Conservation (phyloP, 2,113 vertebrate species). For the Agelaius tricolor region DNA sequence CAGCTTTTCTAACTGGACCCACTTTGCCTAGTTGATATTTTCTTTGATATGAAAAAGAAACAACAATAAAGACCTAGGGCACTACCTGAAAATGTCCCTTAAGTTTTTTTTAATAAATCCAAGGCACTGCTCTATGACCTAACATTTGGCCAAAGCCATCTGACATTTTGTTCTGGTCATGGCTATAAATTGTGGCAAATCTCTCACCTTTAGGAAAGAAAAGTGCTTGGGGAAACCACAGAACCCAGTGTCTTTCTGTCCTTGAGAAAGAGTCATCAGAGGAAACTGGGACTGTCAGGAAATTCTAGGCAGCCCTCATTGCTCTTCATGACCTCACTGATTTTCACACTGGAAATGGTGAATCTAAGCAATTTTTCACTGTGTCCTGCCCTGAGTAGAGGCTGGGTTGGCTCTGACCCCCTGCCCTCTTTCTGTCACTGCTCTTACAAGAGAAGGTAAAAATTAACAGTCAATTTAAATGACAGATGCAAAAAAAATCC, state of each 20-base stretch:
- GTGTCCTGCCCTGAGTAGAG: background rate
- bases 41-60: background rate
- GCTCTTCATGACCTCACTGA: background rate
- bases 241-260: background rate
- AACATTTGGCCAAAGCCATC: background rate
- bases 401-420: background rate
- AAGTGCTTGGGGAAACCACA: background rate
- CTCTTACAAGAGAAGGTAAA: background rate
- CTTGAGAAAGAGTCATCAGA: background rate
- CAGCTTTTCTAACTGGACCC: background rate
- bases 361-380: background rate
- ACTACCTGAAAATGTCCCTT: background rate
- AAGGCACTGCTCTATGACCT: background rate
- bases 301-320: background rate
- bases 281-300: background rate
- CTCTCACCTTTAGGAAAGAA: background rate
- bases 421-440: background rate
- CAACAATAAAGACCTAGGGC: background rate
- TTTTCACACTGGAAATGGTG: background rate
- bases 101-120: background rate
- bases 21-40: background rate
- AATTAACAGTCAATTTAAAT: background rate
- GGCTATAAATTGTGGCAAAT: background rate
- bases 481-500: background rate
- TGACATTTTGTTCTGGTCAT: background rate